phyloP scores from a whole-genome alignment of 2,113 vertebrate genomes.

The Mionectes macconnelli region DNA sequence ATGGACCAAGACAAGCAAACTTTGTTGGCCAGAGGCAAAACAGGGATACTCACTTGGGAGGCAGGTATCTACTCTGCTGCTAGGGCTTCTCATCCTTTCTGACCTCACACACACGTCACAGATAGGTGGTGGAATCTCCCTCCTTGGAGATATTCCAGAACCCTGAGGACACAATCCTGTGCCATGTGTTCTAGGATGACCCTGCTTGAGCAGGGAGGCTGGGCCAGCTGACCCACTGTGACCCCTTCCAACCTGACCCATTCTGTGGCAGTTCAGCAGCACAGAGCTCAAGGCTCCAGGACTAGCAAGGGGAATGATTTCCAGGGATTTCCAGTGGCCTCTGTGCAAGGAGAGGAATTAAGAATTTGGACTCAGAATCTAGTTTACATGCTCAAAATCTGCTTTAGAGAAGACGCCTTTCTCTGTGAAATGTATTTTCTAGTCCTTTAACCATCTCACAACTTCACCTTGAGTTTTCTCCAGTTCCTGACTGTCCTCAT shows the following conservation, averaged over 20 bases:
- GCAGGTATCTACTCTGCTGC: not conserved
- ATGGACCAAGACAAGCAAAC: not conserved
- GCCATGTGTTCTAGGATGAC: not conserved
- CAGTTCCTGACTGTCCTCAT: not conserved
- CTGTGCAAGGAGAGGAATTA: not conserved
- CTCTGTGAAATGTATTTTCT: not conserved
- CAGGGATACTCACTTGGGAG: not conserved
- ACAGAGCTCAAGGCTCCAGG: not conserved
- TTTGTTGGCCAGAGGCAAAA: not conserved
- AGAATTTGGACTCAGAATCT: not conserved
- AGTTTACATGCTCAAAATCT: not conserved
- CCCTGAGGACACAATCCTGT: not conserved
- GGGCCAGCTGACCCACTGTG: not conserved
- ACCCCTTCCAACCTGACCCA: not conserved
- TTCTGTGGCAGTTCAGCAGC: not conserved
- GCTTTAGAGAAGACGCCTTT: not conserved
- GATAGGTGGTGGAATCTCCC: not conserved
- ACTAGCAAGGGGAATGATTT: not conserved
- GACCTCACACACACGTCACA: not conserved
- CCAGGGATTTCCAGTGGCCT: not conserved
- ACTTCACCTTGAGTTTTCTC: not conserved
- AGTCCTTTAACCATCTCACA: not conserved
- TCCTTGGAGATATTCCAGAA: not conserved
- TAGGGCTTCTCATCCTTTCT: not conserved
- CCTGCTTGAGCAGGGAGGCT: not conserved